These are phyloP conservation scores for Pachliopta kotzebuea DNA, from an alignment of 2,888 invertebrate genomes.

Conservation along the genomic window DNA sequence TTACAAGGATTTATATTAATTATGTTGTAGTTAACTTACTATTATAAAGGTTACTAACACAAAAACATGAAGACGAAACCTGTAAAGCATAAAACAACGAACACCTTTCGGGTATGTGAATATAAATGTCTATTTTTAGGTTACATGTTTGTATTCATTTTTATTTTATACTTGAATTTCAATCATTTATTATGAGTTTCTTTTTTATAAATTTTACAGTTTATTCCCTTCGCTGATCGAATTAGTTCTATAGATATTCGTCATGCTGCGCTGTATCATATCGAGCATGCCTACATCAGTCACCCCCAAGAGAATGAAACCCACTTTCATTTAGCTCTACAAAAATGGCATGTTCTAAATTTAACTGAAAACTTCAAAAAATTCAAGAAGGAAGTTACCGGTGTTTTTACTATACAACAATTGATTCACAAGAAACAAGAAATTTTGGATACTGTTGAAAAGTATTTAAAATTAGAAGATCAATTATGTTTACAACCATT, in stretches of 20 bases:
- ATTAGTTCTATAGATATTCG: slow-evolving; percentile 91
- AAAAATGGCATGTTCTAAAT: slow-evolving; percentile 95
- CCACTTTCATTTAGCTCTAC: slow-evolving; percentile 89
- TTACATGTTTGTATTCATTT: slow-evolving; percentile 19
- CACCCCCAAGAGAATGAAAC: slow-evolving; percentile 86
- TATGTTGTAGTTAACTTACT: slow-evolving; percentile 11
- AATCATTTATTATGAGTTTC: slow-evolving; percentile 15
- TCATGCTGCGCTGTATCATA: slow-evolving; percentile 90
- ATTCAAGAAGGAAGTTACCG: slow-evolving; percentile 87
- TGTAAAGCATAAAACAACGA: slow-evolving; percentile 85
- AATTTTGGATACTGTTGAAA: slow-evolving; percentile 85
- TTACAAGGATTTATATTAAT: background rate
- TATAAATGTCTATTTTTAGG: slow-evolving; percentile 31
- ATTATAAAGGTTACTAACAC: slow-evolving; percentile 14
- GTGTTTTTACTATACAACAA: slow-evolving; percentile 91
- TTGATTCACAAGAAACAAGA: slow-evolving; percentile 89
- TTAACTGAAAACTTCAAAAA: slow-evolving; percentile 89
- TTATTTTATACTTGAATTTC: background rate
- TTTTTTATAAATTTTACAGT: slow-evolving; percentile 76
- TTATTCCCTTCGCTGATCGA: slow-evolving; percentile 92
- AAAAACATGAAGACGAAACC: slow-evolving; percentile 86
- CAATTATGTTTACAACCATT: slow-evolving; percentile 89
- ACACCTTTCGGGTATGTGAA: slow-evolving; percentile 89
- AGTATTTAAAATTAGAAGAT: slow-evolving; percentile 86
- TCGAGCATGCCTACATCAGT: slow-evolving; percentile 88